Conservation (phyloP, 2,797 vertebrate genomes). For the Myripristis jacobus region DNA sequence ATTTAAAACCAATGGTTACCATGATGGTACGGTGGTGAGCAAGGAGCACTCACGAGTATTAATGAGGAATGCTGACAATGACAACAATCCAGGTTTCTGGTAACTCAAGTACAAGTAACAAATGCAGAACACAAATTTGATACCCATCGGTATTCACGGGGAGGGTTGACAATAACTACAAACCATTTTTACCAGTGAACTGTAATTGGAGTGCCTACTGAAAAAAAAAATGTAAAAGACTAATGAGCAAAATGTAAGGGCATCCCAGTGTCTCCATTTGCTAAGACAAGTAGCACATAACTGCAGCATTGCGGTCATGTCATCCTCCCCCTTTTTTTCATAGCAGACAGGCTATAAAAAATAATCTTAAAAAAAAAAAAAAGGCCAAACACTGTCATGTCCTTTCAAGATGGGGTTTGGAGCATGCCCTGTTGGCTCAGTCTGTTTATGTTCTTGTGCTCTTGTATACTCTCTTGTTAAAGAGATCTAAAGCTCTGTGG, state of each 20-base stretch:
- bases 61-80: slow-evolving; percentile 18
- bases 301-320: too few relatives aligned
- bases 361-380: too few relatives aligned
- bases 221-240: background rate
- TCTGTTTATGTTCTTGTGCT: background rate
- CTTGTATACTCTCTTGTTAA: background rate
- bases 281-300: background rate
- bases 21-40: slow-evolving; percentile 6
- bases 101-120: too few relatives aligned
- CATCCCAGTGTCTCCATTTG: background rate
- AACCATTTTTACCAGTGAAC: too few relatives aligned
- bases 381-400: too few relatives aligned
- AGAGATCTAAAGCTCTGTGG: background rate
- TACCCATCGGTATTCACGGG: too few relatives aligned
- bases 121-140: too few relatives aligned
- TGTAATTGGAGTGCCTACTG: too few relatives aligned
- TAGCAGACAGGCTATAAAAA: too few relatives aligned
- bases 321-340: too few relatives aligned
- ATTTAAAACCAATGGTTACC: slow-evolving; percentile 30
- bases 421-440: background rate
- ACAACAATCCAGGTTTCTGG: background rate
- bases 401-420: too few relatives aligned
- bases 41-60: background rate
- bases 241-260: background rate
- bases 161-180: too few relatives aligned